Base-by-base conservation (phyloP, 2,888 invertebrate species). In the Liopterus haemorrhoidalis region DNA sequence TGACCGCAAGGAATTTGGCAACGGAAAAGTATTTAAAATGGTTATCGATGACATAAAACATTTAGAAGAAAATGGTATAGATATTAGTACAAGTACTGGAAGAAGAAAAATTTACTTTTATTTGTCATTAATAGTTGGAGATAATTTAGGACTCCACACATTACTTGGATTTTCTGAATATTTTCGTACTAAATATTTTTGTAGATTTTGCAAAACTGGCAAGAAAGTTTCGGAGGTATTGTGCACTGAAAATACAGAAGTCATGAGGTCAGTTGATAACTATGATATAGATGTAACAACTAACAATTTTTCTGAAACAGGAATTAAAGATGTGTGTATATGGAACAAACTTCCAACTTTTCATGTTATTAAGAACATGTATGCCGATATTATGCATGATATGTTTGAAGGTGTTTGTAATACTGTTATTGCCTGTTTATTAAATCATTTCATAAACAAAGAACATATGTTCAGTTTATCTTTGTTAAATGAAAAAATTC, bases 311-410 rank as follows among this genome's bases (percentile, higher is more conserved):
- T 21, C 30, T 30, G 22, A 46, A 33, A 52, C 49, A 24, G 55
- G 53, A 11, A 40, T 56, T 11, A 53, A 49, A 41, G 49, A 52
- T 37, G 14, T 14, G 9, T 49, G 49, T 38, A 31, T 52, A 5
- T 54, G 32, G 41, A 53, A 52, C 33, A 27, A 43, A 19, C 38
- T 55, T 18, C 21, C 21, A 27, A 39, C 41, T 28, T 55, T 55
- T 46, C 53, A 56, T 48, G 49, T 50, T 3, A 50, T 48, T 9
- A 47, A 51, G 28, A 57, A 57, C 44, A 49, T 35, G 41, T 36
- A 40, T 6, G 49, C 50, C 19, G 56, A 57, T 38, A 48, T 55
- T 11, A 41, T 49, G 33, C 56, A 56, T 49, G 56, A 57, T 30
- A 36, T 57, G 12, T 53, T 54, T 32, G 52, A 55, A 48, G 55